Percentiles rank a stretch among this genome's conserved stretches.
phyloP scores from a whole-genome alignment of 2,113 vertebrate genomes.

The Gallinago media region DNA sequence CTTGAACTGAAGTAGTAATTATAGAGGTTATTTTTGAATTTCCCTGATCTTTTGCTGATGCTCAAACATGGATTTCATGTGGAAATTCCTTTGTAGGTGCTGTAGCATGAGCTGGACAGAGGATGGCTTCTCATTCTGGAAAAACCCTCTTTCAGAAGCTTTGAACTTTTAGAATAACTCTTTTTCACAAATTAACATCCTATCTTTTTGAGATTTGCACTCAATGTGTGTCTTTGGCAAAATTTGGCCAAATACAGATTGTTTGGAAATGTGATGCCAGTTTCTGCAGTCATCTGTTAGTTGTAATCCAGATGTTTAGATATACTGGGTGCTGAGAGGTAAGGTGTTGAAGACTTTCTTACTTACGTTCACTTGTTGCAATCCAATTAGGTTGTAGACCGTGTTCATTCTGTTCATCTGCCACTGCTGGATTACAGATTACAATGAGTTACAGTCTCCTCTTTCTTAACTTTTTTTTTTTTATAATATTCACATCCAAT shows the following conservation, averaged over 20 bases:
- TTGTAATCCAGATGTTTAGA: background rate
- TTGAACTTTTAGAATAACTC: background rate
- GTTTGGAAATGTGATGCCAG: background rate
- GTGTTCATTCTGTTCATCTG: background rate
- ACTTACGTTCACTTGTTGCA: rapidly evolving
- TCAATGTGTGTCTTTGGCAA: background rate
- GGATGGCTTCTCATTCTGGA: background rate
- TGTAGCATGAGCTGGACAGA: background rate
- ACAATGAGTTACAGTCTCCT: background rate
- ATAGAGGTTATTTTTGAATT: background rate
- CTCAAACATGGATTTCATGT: background rate
- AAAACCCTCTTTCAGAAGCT: background rate
- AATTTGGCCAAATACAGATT: background rate
- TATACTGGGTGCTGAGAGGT: background rate
- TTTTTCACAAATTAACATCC: background rate
- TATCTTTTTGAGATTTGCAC: background rate
- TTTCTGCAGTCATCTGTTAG: background rate
- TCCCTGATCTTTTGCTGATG: background rate
- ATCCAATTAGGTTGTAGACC: background rate
- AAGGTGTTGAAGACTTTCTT: background rate
- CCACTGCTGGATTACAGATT: background rate
- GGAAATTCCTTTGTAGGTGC: background rate
- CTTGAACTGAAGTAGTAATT: background rate
- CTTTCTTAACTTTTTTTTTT: background rate
- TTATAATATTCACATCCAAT: background rate